Percentiles rank a stretch among this genome's conserved stretches.
Evolutionary conservation across 1,140 invertebrate genomes (phyloP).

Genomic region (Bursaphelenchus mucronatus): DNA sequence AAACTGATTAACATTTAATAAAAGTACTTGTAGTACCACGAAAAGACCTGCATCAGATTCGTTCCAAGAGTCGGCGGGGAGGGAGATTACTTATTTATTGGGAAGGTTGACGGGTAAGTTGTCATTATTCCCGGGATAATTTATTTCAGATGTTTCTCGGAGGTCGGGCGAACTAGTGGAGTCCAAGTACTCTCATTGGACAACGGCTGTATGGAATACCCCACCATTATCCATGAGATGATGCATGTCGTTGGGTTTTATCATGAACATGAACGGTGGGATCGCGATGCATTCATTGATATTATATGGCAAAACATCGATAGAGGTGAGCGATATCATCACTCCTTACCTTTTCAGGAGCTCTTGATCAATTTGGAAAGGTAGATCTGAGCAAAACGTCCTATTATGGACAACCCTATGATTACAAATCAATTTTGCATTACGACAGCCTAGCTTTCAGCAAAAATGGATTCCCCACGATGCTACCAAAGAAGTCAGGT

Average conservation of each 20-base stretch:
- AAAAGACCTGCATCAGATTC: slow-evolving; percentile 59
- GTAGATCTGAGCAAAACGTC: slow-evolving; percentile 57
- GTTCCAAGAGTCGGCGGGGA: slow-evolving; percentile 52
- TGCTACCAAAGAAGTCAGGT: slow-evolving; percentile 59
- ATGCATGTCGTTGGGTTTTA: slow-evolving; percentile 60
- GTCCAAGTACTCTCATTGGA: slow-evolving; percentile 59
- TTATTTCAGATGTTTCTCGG: slow-evolving; percentile 56
- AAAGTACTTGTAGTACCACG: slow-evolving; percentile 47
- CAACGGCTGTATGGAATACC: slow-evolving; percentile 61
- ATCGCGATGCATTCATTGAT: slow-evolving; percentile 57
- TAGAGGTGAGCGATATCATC: slow-evolving; percentile 34
- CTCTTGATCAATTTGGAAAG: slow-evolving; percentile 57
- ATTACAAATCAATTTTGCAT: slow-evolving; percentile 58
- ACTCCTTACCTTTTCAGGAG: slow-evolving; percentile 38
- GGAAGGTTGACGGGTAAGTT: slow-evolving; percentile 59
- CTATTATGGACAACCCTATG: slow-evolving; percentile 60
- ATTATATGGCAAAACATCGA: slow-evolving; percentile 61
- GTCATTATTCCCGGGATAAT: background rate
- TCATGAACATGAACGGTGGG: slow-evolving; percentile 60
- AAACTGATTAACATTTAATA: background rate
- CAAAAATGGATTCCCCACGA: slow-evolving; percentile 61
- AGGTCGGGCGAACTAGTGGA: slow-evolving; percentile 58
- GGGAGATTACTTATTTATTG: slow-evolving; percentile 59
- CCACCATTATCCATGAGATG: slow-evolving; percentile 60
- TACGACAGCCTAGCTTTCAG: slow-evolving; percentile 60